Base-by-base conservation (phyloP, 2,113 vertebrate species). In the Oreochromis spilurus region DNA sequence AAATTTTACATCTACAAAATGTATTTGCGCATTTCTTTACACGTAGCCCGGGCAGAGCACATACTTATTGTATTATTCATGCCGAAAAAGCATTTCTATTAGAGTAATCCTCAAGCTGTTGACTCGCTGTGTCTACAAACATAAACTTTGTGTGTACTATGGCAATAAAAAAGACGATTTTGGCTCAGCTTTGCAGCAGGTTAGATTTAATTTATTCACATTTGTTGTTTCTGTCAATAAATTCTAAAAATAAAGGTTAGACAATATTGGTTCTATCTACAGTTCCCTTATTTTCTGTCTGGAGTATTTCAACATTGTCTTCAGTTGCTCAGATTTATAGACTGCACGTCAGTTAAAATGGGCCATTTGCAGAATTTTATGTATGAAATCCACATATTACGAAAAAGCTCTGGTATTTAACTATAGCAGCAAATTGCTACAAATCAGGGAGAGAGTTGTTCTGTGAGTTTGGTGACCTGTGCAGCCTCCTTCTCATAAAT, bases 31-130 rank as follows among this genome's bases (percentile, higher is more conserved):
- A 11, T 45, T 26, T 52, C 19, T 67, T 16, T 53, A 2, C 62
- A 54, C 52, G 45, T 62, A 21, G 34, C 3, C 8, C 40, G 31
- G 31, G 17, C 21, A 81, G 12, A 81, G 80, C 58, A 82, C 34
- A 78, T 50, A 50, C 31, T 65, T 34, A n/a, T 38, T 38, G 78
- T 54, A 83, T 90, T 87, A 89, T 90, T 57, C 53, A 92, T 82
- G 29, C 16, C 11, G 17, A 21, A 40, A 65, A 57, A 57, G 26
- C 31, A 81, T 79, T 80, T 67, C 5, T 81, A 36, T 81, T 70
- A 79, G 43, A 58, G 4, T 55, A 78, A 80, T 91, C 24, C 60
- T 70, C 43, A 84, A 58, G 80, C 62, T 87, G 80, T 54, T 85
- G 50, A 90, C 45, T 80, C 45, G 54, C 9, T 53, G 52, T 87